Conservation (phyloP, 2,888 invertebrate species). For the Athripsodes cinereus region DNA sequence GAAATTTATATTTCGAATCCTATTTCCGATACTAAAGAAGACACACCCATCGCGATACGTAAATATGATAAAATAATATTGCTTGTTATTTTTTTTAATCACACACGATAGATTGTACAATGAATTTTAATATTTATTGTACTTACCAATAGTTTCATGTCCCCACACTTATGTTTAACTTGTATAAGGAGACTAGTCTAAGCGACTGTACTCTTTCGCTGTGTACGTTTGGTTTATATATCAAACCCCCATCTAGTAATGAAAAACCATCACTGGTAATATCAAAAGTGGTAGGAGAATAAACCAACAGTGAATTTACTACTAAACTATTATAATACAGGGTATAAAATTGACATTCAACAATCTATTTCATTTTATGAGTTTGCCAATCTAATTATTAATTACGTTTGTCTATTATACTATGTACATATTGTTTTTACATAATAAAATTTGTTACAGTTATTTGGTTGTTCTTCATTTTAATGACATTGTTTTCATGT, state of each 20-base stretch:
- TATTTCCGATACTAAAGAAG: too few relatives aligned
- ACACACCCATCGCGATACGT: not conserved
- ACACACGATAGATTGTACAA: not conserved
- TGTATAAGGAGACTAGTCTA: slow-evolving; percentile 21
- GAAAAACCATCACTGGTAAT: not conserved
- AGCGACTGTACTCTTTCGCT: slow-evolving; percentile 6
- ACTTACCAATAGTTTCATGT: slow-evolving; percentile 18
- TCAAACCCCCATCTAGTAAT: slow-evolving; percentile 41
- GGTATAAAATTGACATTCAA: too few relatives aligned
- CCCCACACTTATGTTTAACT: slow-evolving; percentile 10
- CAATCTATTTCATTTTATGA: too few relatives aligned
- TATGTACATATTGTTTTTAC: too few relatives aligned
- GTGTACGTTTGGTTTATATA: slow-evolving; percentile 36
- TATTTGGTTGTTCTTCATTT: too few relatives aligned
- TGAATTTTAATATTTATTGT: too few relatives aligned
- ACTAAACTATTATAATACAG: too few relatives aligned
- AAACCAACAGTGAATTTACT: too few relatives aligned
- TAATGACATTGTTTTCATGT: too few relatives aligned
- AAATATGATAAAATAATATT: not conserved
- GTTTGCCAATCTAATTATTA: too few relatives aligned
- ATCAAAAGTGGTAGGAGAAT: not conserved
- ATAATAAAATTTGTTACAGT: too few relatives aligned
- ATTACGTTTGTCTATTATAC: too few relatives aligned
- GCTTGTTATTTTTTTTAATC: not conserved
- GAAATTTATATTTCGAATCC: not conserved